Percentiles rank a stretch among this genome's conserved stretches.
phyloP scores from a whole-genome alignment of 30 jellyfish, hydroid and myxozoan species.

The Aurelia coerulea region DNA sequence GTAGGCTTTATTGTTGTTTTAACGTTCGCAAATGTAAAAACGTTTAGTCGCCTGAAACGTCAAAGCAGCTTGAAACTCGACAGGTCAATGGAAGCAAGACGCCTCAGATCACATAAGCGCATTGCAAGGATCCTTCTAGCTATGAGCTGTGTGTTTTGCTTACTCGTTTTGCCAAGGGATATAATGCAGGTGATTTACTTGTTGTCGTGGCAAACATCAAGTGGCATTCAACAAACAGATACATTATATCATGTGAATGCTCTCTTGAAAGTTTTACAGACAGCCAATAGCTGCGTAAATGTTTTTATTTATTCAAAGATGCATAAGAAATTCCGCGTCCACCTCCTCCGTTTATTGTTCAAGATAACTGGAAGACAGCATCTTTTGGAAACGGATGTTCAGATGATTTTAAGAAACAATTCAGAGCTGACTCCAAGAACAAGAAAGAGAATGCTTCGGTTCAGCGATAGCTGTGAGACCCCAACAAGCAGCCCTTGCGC shows the following conservation, averaged over 20 bases:
- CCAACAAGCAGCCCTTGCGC: slow-evolving; percentile 40
- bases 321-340: slow-evolving; percentile 72
- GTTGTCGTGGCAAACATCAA: slow-evolving; percentile 75
- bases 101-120: slow-evolving; percentile 56
- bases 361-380: slow-evolving; percentile 1
- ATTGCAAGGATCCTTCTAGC: slow-evolving; percentile 77
- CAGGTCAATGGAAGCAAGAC: slow-evolving; percentile 43
- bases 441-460: background rate
- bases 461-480: slow-evolving; percentile 13
- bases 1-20: slow-evolving; percentile 63
- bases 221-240: slow-evolving; percentile 49
- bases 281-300: slow-evolving; percentile 93
- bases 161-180: slow-evolving; percentile 90
- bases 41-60: slow-evolving; percentile 27
- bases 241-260: slow-evolving; percentile 56
- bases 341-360: slow-evolving; percentile 22
- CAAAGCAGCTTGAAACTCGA: slow-evolving; percentile 37
- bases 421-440: slow-evolving; percentile 23
- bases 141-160: slow-evolving; percentile 75
- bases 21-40: slow-evolving; percentile 68
- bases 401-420: background rate
- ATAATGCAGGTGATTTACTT: slow-evolving; percentile 63
- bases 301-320: slow-evolving; percentile 85
- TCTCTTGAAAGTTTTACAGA: slow-evolving; percentile 77
- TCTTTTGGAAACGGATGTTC: background rate